Evolutionary conservation across 2,113 vertebrate species (phyloP), one percentile per base, ranked within the genome.

Genomic region (Australoheros scitulus): DNA sequence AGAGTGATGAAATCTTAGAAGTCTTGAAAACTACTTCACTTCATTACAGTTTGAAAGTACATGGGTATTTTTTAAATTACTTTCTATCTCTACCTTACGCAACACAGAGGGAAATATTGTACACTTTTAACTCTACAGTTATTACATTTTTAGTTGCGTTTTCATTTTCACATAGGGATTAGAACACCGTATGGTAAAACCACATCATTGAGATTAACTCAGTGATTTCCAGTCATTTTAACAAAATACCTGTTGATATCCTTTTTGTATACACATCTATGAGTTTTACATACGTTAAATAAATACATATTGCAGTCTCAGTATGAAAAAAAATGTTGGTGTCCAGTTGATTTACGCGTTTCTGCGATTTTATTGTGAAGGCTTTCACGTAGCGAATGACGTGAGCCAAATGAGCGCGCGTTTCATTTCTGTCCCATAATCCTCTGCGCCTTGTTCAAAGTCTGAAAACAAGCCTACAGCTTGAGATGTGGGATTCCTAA

Each of bases 401-500:
- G 11, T 52, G 3, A 24, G 50, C 2, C 20, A 76, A 7, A 86
- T 0, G n/a, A 76, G 81, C 77, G 86, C 90, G 88, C 85, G 58
- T 17, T 70, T 88, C 61, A 70, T 88, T 85, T 83, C 32, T 79
- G 80, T 91, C 96, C 96, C 96, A 95, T 60, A 89, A 88, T 93
- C 87, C 96, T 80, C 79, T 81, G 90, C 94, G 43, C 15, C 43
- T 0, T 63, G 68, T 91, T 86, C 79, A 88, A 87, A 82, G 7
- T 43, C 18, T 55, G 38, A 29, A 63, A 59, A 68, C 63, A 80
- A 52, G 55, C 7, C 1, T 52, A 26, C 26, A 26, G 26, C 26
- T 79, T 79, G 3, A 41, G 17, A 14, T 13, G 29, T 52, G 7
- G n/a, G 22, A 6, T 52, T 24, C 26, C 17, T 81, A 26, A 14